Base-by-base conservation (phyloP, 1,140 invertebrate genomes). In the Hylaeus anthracinus region DNA sequence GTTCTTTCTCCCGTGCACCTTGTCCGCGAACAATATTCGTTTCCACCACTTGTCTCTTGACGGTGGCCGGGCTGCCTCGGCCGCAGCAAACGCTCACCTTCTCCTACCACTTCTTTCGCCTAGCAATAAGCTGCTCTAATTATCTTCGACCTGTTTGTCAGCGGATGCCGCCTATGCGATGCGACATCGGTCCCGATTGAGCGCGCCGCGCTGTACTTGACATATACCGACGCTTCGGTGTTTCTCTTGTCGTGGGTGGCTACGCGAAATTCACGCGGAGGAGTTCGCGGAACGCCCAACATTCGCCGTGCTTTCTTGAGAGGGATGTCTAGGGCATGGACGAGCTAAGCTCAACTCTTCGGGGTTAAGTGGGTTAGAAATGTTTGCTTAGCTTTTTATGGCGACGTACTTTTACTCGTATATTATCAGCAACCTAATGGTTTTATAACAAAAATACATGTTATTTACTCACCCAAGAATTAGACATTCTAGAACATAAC, bases 11-110 rank as follows among this genome's bases (percentile, higher is more conserved):
- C 0, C 66, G 10, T 81, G 51, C 51, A 43, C 78, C 86, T 81
- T 85, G 84, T 82, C 84, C 85, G 84, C 84, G 82, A 82, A 84
- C 74, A 86, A 87, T 87, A 87, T 87, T 87, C 85, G 79, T 79
- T 86, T 87, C 85, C 74, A 86, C 73, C 86, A 79, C 86, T 87
- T 86, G 81, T 86, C 84, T 58, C n/a, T 45, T 69, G 72, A 41
- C 64, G 64, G 73, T 70, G 82, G 71, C 53, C 60, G 41, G 71
- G 55, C 69, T 70, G 41, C 84, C 70, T 63, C 79, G 45, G 26
- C 45, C 5, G 55, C 67, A 63, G 15, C 65, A 9, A 51, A 74
- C 80, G 65, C 51, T 81, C 65, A 55, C 70, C 84, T 74, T 77
- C 79, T 81, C 69, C 82, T 58, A 48, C 72, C 69, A 14, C 69